These are phyloP conservation scores for Petrophora chlorosata DNA, from an alignment of 2,888 invertebrate species.

Conservation along the genomic window DNA sequence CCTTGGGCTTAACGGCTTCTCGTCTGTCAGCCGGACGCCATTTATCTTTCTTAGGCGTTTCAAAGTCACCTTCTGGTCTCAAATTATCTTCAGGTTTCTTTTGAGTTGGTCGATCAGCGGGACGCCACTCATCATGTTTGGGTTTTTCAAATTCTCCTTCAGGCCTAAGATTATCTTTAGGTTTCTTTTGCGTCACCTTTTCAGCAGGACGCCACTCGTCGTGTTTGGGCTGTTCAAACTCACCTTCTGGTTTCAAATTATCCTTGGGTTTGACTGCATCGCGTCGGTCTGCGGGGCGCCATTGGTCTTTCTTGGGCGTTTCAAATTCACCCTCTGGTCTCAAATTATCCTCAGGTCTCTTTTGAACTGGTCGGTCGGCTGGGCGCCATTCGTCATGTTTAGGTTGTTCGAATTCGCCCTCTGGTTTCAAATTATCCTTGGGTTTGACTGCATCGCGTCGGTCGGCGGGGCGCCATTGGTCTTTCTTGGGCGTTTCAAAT, in stretches of 20 bases:
- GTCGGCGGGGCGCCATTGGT: conserved; percentile 67
- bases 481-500: conserved; percentile 64
- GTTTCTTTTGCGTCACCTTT: conserved; percentile 65
- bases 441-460: conserved; percentile 57
- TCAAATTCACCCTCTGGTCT: conserved; percentile 82
- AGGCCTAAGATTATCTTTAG: conserved; percentile 73
- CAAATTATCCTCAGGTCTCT: conserved; percentile 70
- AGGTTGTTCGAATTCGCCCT: conserved; percentile 78
- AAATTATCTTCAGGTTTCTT: conserved; percentile 51
- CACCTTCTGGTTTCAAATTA: conserved; percentile 81
- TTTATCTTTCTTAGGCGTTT: conserved; percentile 54
- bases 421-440: conserved; percentile 79
- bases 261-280: conserved; percentile 52
- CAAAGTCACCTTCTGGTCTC: conserved; percentile 81
- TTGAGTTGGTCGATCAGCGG: conserved; percentile 65
- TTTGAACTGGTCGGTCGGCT: conserved; percentile 63
- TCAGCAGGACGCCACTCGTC: conserved; percentile 62
- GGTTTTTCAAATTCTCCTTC: conserved; percentile 71
- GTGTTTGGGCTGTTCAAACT: conserved; percentile 69
- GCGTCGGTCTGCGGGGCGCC: conserved; percentile 27
- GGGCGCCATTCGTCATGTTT: conserved; percentile 59
- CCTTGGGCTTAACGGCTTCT: not conserved
- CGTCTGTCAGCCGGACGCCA: conserved; percentile 48
- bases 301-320: conserved; percentile 45
- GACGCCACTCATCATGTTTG: conserved; percentile 53